Base-by-base conservation (phyloP, 1,140 invertebrate species). In the Trachelipus rathkii region DNA sequence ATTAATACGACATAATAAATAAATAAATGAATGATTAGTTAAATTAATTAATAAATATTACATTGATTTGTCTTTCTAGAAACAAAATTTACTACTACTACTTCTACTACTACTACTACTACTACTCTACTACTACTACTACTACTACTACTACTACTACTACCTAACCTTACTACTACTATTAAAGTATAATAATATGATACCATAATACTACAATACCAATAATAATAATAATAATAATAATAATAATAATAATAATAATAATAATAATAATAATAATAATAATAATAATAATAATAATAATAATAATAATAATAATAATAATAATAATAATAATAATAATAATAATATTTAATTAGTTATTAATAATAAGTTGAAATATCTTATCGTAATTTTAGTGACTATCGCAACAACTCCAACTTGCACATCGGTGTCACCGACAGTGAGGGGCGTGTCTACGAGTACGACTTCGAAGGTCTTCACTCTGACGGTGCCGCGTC, bases 371-470 rank as follows among this genome's bases (percentile, higher is more conserved):
- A n/a, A n/a, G n/a, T 33, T 33, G 33, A 50, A 23, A 50, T 46
- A 43, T 46, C 33, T 23, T 24, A 72, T 21, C 19, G 44, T 71
- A 10, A 10, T 53, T 4, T 15, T 76, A 81, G 79, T 23, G 79
- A 81, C 72, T 81, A 81, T 84, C 89, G 89, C 83, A 91, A 92
- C 85, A 89, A 89, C 66, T 90, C 89, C 84, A 91, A 93, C 87
- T 88, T 94, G 71, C 92, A 94, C 84, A 93, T 93, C 84, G 92
- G 92, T 66, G 88, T 94, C 74, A 93, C 92, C 68, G 91, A 90
- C 82, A 92, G 91, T 71, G 87, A 87, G 77, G 91, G 92, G 71
- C 87, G 86, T 83, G 90, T 93, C 21, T 89, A 92, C 76, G 92
- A 93, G 86, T 93, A 91, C 85, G 91, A 92, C 87, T 88, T 88